phyloP scores from a whole-genome alignment of 2,888 invertebrate species.

The Notodonta ziczac region DNA sequence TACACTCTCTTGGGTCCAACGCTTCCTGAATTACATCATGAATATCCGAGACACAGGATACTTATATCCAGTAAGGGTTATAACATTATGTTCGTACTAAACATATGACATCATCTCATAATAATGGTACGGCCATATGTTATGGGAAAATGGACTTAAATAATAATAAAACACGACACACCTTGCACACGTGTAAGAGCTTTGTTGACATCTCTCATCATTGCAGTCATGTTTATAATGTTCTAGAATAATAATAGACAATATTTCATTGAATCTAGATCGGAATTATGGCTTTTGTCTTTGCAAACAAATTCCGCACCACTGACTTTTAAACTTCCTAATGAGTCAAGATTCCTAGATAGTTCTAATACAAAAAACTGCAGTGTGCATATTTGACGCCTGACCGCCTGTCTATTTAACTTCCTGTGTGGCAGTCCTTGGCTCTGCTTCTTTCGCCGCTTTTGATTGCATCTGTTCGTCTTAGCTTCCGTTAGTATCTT shows the following conservation, averaged over 20 bases:
- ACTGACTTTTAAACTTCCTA: neutral
- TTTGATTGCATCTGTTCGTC: too few relatives aligned
- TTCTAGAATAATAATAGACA: too few relatives aligned
- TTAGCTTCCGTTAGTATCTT: too few relatives aligned
- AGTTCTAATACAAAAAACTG: neutral
- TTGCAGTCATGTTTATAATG: neutral
- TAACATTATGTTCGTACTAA: neutral
- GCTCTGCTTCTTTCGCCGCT: neutral
- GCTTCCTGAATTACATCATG: too few relatives aligned
- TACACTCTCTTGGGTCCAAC: too few relatives aligned
- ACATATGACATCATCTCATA: neutral
- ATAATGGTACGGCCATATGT: neutral
- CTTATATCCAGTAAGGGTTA: too few relatives aligned
- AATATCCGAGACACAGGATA: too few relatives aligned
- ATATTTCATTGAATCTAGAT: too few relatives aligned
- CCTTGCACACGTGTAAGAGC: neutral
- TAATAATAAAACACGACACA: neutral
- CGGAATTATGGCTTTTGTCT: too few relatives aligned
- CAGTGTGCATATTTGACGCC: neutral
- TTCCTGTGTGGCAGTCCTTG: slow-evolving; percentile 3
- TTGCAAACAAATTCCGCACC: neutral
- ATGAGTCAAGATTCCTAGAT: neutral
- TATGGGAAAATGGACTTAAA: neutral
- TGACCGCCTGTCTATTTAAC: neutral
- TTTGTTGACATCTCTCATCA: neutral